These are phyloP conservation scores for Diachrysia chrysitis DNA, from an alignment of 2,888 invertebrate species.

Conservation along the genomic window DNA sequence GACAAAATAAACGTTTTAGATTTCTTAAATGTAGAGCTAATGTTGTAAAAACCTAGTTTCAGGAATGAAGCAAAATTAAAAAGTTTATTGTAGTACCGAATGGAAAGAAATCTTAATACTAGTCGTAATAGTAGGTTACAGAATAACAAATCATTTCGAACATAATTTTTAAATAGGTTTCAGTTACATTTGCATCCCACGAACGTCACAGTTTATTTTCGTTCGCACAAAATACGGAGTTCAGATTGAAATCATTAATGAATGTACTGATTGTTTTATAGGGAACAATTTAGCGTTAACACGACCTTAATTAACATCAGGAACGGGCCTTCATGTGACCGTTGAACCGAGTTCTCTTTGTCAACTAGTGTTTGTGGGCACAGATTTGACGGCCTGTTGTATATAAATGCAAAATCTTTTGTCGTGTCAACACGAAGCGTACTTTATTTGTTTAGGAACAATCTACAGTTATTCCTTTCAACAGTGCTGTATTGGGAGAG, in stretches of 20 bases:
- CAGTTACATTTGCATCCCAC: constrained; percentile 36
- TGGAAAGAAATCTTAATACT: no score
- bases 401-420: constrained; percentile 13
- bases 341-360: constrained; percentile 71
- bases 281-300: constrained; percentile 61
- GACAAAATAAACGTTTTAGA: no score
- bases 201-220: constrained; percentile 48
- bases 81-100: background rate
- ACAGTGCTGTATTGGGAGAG: background rate
- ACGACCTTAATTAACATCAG: constrained; percentile 67
- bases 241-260: constrained; percentile 38
- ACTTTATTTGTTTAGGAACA: background rate
- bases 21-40: no score
- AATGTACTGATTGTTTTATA: constrained; percentile 59
- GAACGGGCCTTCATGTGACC: constrained; percentile 66
- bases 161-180: constrained; percentile 29
- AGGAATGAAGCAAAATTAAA: background rate
- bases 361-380: constrained; percentile 49
- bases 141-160: background rate
- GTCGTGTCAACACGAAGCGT: background rate
- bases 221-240: constrained; percentile 30
- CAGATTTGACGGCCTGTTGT: constrained; percentile 14
- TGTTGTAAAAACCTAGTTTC: background rate
- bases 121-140: background rate
- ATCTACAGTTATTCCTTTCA: constrained; percentile 3